A percentile compares a stretch with the other conserved stretches of the same genome.
Conservation (phyloP, 2,888 invertebrate species). For the Elaeidobius kamerunicus region DNA sequence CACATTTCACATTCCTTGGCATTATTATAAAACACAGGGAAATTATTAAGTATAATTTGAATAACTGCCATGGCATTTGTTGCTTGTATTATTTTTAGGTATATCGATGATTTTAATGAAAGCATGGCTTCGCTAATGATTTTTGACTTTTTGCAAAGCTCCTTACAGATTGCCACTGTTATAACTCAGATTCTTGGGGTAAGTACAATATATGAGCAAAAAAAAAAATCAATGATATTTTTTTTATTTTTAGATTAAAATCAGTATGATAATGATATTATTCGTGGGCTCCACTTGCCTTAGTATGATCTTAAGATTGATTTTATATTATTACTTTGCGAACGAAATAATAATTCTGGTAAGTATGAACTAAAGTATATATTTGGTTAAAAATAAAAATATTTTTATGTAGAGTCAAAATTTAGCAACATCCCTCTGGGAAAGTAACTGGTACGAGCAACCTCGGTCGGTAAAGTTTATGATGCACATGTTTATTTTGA, state of each 20-base stretch:
- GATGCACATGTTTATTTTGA: conserved; percentile 14
- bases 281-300: conserved; percentile 21
- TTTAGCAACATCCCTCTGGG: conserved; percentile 6
- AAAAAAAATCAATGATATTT: background rate
- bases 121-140: conserved; percentile 24
- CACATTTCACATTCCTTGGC: conserved; percentile 19
- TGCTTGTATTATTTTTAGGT: too few relatives aligned
- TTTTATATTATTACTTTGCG: conserved; percentile 34
- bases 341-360: conserved; percentile 33
- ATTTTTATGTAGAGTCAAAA: conserved; percentile 7
- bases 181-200: conserved; percentile 25
- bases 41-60: conserved; percentile 21
- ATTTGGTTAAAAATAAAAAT: background rate
- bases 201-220: background rate
- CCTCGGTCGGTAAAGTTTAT: conserved; percentile 7
- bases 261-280: background rate
- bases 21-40: conserved; percentile 18
- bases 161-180: conserved; percentile 26
- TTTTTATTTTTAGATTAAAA: background rate
- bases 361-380: conserved; percentile 6
- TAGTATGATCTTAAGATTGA: conserved; percentile 32
- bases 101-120: conserved; percentile 22
- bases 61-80: too few relatives aligned
- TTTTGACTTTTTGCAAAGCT: conserved; percentile 28
- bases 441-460: conserved; percentile 17